Evolutionary conservation across 2,797 vertebrate genomes (phyloP), one percentile per base, ranked within the genome.

Genomic region (Lemur catta): DNA sequence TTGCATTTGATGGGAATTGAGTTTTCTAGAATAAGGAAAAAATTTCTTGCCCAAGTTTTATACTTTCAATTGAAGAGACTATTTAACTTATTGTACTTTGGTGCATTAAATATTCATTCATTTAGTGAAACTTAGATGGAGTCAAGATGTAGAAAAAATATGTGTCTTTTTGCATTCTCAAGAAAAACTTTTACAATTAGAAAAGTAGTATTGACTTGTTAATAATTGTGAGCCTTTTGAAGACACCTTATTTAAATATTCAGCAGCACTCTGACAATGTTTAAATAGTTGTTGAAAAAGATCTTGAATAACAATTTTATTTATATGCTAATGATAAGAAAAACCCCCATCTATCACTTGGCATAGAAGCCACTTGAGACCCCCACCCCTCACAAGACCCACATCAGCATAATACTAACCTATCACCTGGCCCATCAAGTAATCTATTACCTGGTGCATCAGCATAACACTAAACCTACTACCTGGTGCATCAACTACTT

Each of bases 41-140:
- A 76, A 24, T 57, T 61, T 84, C 6, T 75, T 79, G 71, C 4
- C 12, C 41, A 74, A 35, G 24, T 72, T 86, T 78, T 78, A 79
- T 43, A 35, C 24, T 89, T 89, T 43, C 59, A 74, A 33, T 79
- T 93, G 1, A 28, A 78, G 33, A 93, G 35, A 72, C 20, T 59
- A 28, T 92, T 94, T n/a, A 85, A 46, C 6, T 43, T 63, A 52
- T 18, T 75, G 6, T 67, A 55, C 10, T 81, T 30, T 79, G 28
- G 14, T 72, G 9, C n/a, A 63, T 85, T 81, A 71, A 67, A 9
- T 90, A 91, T 46, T 88, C n/a, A 90, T 48, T 81, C n/a, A 81
- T 82, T 93, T 75, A 92, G 28, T 30, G 61, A 95, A 69, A 94
- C 28, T 69, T 50, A 82, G 11, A 74, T 89, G n/a, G 24, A 91